These are phyloP conservation scores for Chaenocephalus aceratus DNA, from an alignment of 2,113 vertebrate genomes.

Conservation along the genomic window DNA sequence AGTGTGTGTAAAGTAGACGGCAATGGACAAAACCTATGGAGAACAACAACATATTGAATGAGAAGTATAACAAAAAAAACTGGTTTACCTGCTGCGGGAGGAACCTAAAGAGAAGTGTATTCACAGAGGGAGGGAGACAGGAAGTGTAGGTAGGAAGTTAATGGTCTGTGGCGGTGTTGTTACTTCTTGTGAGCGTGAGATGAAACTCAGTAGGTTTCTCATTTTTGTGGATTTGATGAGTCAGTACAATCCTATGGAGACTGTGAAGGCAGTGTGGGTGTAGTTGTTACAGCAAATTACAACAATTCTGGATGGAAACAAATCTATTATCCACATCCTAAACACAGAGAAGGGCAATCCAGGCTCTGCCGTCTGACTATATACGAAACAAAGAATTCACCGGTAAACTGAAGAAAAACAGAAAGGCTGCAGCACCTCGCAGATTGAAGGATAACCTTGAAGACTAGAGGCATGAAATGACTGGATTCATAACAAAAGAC, in stretches of 20 bases:
- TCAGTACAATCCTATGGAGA: conserved; percentile 39
- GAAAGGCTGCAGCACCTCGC: background rate
- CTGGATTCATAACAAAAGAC: background rate
- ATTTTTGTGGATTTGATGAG: conserved; percentile 48
- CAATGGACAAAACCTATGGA: background rate
- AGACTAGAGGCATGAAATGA: background rate
- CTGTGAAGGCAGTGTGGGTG: conserved; percentile 16
- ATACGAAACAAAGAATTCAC: background rate
- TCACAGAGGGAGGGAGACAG: background rate
- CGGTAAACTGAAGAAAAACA: background rate
- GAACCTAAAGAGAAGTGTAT: conserved; percentile 3
- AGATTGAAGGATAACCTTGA: conserved; percentile 7
- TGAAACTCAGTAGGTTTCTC: conserved; percentile 50
- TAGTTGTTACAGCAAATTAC: conserved; percentile 26
- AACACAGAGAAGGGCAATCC: conserved; percentile 35
- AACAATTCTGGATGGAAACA: conserved; percentile 5
- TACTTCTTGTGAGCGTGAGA: conserved; percentile 24
- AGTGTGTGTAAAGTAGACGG: conserved; percentile 1
- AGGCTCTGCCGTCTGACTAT: background rate
- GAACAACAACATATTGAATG: background rate
- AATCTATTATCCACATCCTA: conserved; percentile 3
- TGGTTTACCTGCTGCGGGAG: background rate
- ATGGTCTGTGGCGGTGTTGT: conserved; percentile 32
- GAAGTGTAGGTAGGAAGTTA: conserved; percentile 14
- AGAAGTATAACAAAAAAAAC: background rate